A percentile compares a stretch with the other conserved stretches of the same genome.
Conservation (phyloP, 2,888 invertebrate species). For the Ophion costatus region DNA sequence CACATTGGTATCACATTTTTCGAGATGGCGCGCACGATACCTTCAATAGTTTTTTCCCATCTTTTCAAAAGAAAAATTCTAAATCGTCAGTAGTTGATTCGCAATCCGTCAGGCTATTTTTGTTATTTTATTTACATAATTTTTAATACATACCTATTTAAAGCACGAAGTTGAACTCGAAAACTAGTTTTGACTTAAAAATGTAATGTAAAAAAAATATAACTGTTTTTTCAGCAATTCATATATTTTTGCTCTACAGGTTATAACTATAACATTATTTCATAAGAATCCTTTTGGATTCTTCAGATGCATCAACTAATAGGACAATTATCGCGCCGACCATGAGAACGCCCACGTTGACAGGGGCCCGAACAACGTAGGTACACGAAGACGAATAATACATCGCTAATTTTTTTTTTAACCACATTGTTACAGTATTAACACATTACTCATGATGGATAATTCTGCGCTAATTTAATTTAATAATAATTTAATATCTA, state of each 20-base stretch:
- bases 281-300: not conserved
- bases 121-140: not conserved
- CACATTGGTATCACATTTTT: no score
- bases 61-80: no score
- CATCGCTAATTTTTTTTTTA: not conserved
- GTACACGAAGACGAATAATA: not conserved
- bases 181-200: not conserved
- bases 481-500: no score
- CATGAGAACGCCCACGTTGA: not conserved
- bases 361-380: not conserved
- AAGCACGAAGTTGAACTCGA: not conserved
- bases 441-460: no score
- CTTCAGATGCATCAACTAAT: not conserved
- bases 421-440: no score
- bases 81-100: not conserved
- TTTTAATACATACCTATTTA: not conserved
- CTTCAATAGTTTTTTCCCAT: no score
- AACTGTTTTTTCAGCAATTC: not conserved
- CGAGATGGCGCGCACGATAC: no score
- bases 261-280: not conserved
- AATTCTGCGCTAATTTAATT: no score
- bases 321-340: not conserved
- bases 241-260: not conserved
- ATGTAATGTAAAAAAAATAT: no score
- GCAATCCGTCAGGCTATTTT: not conserved